Base-by-base conservation (phyloP, 2,797 vertebrate genomes). In the Echiichthys vipera region DNA sequence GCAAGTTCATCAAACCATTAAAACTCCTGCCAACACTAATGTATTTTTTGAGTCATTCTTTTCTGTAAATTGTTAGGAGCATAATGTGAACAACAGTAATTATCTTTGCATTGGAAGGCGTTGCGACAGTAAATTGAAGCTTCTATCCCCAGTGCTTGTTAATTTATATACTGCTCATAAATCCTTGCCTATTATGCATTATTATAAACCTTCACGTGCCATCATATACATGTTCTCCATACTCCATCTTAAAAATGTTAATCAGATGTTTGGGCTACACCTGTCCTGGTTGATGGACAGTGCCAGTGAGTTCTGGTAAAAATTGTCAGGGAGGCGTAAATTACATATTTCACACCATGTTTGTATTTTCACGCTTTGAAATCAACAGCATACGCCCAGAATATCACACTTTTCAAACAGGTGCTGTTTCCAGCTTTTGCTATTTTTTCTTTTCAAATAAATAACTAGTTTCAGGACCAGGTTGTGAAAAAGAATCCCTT, bases 1-100 rank as follows among this genome's bases (percentile, higher is more conserved):
- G 61, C 51, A 80, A 83, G 83, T 72, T 47, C 50, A 70, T 85
- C 42, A 65, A 80, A 62, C 69, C 65, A 79, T 84, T 83, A 82
- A 78, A 80, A 76, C 49, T 34, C 63, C 69, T 54, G 77, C 73
- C 79, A 79, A 34, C 64, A 59, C 47, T 81, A 53, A 80, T 87
- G 32, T 51, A 55, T 65, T 80, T 70, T 80, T 29, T 9, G 24
- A 78, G 49, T 82, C 55, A 32, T 64, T 77, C 17, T 72, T 68
- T 84, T 61, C 73, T 72, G 65, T 46, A 73, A 80, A 84, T 81
- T 78, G 69, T 79, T 73, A 18, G 50, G 6, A 62, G 66, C 66
- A 56, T 46, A 79, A 77, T 80, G 73, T 67, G 81, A 84, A 84
- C 77, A 78, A 43, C 69, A 49, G 51, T 61, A 62, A 81, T 86